Percentiles rank a stretch among this genome's conserved stretches.
These are phyloP conservation scores for Pycnomerus fuliginosus DNA, from an alignment of 2,888 invertebrate genomes.

Conservation along the genomic window DNA sequence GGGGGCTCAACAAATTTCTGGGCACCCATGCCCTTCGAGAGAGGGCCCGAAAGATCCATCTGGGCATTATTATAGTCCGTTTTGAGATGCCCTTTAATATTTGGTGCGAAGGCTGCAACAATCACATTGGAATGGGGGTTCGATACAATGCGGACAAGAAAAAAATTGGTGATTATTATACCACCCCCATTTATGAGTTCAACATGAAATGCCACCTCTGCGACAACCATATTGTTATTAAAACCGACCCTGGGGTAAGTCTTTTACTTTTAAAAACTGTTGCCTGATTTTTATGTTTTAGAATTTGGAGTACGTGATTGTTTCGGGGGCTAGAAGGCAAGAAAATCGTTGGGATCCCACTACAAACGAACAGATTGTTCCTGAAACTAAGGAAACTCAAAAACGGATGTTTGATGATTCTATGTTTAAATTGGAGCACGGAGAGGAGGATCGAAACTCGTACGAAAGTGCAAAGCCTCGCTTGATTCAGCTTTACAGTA, in stretches of 20 bases:
- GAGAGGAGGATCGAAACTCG: constrained; percentile 72
- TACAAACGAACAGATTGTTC: constrained; percentile 90
- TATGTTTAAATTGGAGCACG: constrained; percentile 97
- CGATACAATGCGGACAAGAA: constrained; percentile 94
- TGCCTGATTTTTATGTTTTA: constrained; percentile 51
- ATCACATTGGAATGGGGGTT: constrained; percentile 99
- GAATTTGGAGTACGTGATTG: constrained; percentile 96
- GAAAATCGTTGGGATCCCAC: constrained; percentile 98
- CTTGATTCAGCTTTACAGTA: constrained; percentile 72
- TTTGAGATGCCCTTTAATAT: constrained; percentile 99
- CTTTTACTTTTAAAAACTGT: constrained; percentile 1
- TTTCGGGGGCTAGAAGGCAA: constrained; percentile 92
- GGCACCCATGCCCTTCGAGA: constrained; percentile 95
- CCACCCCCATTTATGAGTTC: constrained; percentile 96
- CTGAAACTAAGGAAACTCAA: constrained; percentile 88
- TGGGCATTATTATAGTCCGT: constrained; percentile 93
- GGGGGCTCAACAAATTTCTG: constrained; percentile 91
- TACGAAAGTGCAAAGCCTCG: constrained; percentile 71
- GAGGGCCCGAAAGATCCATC: constrained; percentile 89
- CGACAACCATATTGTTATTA: constrained; percentile 95
- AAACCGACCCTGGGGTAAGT: constrained; percentile 94
- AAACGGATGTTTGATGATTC: constrained; percentile 91
- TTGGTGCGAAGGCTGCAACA: constrained; percentile 98
- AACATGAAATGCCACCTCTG: constrained; percentile 99
- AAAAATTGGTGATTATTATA: constrained; percentile 96